Evolutionary conservation across 1,140 invertebrate genomes (phyloP).

Genomic region (Planococcus citri): DNA sequence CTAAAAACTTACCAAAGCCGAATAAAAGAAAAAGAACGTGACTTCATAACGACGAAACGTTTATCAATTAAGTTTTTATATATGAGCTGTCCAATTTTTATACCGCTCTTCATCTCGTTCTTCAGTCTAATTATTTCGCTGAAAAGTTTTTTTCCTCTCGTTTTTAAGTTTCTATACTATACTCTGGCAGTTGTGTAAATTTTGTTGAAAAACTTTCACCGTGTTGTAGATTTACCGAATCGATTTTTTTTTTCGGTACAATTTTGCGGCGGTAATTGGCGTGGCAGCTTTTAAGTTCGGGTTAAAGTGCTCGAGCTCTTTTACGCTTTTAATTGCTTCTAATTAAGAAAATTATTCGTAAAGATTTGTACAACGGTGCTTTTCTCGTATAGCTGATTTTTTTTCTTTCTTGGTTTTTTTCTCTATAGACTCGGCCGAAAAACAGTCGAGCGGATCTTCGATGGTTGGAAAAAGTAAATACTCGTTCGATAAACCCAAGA

Average conservation of each 20-base stretch:
- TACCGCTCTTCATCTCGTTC: no score
- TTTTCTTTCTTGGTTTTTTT: slow-evolving; percentile 1
- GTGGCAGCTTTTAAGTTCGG: not conserved
- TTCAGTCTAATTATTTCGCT: not conserved
- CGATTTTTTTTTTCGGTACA: not conserved
- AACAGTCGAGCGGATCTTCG: not conserved
- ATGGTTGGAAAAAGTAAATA: not conserved
- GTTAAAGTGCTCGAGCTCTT: not conserved
- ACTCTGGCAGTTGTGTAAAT: not conserved
- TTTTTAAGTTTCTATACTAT: no score
- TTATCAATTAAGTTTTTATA: not conserved
- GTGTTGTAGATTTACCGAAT: no score
- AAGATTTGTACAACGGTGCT: not conserved
- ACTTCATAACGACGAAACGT: not conserved
- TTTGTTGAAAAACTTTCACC: not conserved
- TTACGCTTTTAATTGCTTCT: not conserved
- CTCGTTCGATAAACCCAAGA: not conserved
- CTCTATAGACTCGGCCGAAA: not conserved
- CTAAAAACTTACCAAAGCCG: not conserved
- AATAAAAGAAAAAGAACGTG: not conserved
- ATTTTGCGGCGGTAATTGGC: not conserved
- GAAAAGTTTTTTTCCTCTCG: not conserved
- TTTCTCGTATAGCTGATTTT: not conserved
- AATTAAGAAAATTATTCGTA: not conserved
- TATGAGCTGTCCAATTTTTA: not conserved